Evolutionary conservation across 2,113 vertebrate species (phyloP).

Genomic region (Caranx ignobilis): DNA sequence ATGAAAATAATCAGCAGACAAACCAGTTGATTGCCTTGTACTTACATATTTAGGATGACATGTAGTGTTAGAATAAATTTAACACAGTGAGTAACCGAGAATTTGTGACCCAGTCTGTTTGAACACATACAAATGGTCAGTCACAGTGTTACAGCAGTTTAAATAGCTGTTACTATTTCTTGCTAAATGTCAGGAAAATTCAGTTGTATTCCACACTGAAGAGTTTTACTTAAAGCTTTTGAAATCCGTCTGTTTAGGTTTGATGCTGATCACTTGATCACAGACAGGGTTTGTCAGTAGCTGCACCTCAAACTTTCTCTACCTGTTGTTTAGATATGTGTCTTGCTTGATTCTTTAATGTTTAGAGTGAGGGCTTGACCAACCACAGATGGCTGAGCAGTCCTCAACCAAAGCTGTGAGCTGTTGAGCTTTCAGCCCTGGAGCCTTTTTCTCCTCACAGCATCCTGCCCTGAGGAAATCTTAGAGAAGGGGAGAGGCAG

Average conservation of each 20-base stretch:
- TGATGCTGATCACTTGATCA: conserved; percentile 21
- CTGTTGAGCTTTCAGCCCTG: conserved; percentile 50
- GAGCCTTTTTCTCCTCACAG: conserved; percentile 50
- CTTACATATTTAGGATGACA: no score
- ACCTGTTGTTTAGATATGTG: conserved; percentile 8
- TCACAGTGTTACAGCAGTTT: no score
- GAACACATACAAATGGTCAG: no score
- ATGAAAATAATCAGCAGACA: no score
- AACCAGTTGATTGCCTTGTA: no score
- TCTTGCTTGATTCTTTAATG: conserved; percentile 14
- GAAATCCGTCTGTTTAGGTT: background rate
- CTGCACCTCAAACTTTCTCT: background rate
- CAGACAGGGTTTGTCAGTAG: background rate
- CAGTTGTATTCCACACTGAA: background rate
- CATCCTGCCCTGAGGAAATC: conserved; percentile 66
- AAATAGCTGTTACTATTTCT: no score
- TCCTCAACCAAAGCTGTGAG: conserved; percentile 28
- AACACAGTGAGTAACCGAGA: no score
- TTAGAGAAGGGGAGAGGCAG: conserved; percentile 49
- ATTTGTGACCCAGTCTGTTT: no score
- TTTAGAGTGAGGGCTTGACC: background rate
- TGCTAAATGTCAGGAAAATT: background rate
- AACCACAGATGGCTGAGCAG: conserved; percentile 31
- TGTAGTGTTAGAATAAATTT: no score
- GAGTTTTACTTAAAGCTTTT: background rate